phyloP scores from a whole-genome alignment of 2,797 vertebrate species.

The Percopsis omiscomaycus region DNA sequence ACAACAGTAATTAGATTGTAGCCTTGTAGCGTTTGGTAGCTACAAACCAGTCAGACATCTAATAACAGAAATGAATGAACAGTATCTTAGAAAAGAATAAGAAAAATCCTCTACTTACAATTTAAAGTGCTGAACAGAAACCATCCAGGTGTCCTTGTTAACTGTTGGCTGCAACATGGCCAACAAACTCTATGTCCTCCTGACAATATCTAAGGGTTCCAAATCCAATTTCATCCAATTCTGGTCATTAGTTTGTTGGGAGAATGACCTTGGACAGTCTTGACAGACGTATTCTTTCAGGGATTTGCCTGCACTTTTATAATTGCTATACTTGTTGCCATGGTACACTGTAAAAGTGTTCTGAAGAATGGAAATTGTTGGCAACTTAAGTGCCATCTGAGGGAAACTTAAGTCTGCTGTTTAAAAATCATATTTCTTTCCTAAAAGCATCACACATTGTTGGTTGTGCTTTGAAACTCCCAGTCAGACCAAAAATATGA shows the following conservation, averaged over 20 bases:
- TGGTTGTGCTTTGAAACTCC: too few relatives aligned
- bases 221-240: constrained; percentile 45
- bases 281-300: constrained; percentile 54
- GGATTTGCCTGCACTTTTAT: constrained; percentile 32
- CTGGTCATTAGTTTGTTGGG: constrained; percentile 44
- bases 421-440: too few relatives aligned
- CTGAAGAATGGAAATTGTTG: constrained; percentile 26
- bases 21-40: not conserved
- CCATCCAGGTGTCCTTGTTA: constrained; percentile 43
- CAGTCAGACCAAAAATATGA: too few relatives aligned
- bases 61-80: constrained; percentile 56
- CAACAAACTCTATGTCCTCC: constrained; percentile 59
- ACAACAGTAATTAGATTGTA: constrained; percentile 37
- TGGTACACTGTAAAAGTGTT: constrained; percentile 7
- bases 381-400: constrained; percentile 32
- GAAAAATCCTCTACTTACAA: constrained; percentile 29
- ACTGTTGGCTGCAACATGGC: constrained; percentile 39
- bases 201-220: constrained; percentile 50
- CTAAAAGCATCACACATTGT: too few relatives aligned
- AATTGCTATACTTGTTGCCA: constrained; percentile 31
- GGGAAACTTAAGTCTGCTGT: constrained; percentile 23
- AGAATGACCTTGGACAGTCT: constrained; percentile 48
- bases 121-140: constrained; percentile 40
- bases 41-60: constrained; percentile 26
- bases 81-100: constrained; percentile 19